Base-by-base conservation (phyloP, 2,113 vertebrate species). In the Australoheros scitulus region DNA sequence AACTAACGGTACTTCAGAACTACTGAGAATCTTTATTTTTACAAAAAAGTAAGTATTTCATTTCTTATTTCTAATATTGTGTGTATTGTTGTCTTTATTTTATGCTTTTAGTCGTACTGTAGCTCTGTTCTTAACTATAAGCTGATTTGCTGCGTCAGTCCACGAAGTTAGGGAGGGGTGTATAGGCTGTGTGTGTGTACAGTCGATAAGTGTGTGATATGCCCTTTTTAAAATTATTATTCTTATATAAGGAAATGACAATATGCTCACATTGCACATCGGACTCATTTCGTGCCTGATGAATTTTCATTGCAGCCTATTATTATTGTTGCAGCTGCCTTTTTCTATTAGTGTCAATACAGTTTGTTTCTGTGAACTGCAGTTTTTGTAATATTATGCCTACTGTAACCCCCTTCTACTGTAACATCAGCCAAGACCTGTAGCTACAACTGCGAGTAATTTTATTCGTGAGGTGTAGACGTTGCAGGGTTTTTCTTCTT, bases 101-200 rank as follows among this genome's bases (percentile, higher is more conserved):
- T 20, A 38, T 70, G 64, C n/a, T 63, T 41, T 56, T 38, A 77
- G 65, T 83, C 24, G 74, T 70, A 38, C 74, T 82, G 55, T 78
- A 58, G 75, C 68, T 84, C 24, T 88, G 18, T 78, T 87, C 43
- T 86, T 79, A 74, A 76, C 74, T 92, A 70, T 70, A 89, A 92
- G 91, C 87, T 93, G 92, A 94, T 93, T 91, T 95, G 92, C 94
- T 94, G 93, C 95, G 95, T 95, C 94, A 95, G 94, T 92, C 88
- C 76, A 83, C 81, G 87, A 89, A 92, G 85, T 93, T 92, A 83
- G 92, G 92, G 92, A 93, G 90, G 92, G 92, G 91, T 93, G 84
- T 81, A 76, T 34, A 55, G 24, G 24, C 17, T 70, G 59, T 52
- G 36, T 57, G 41, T 52, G 36, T 57, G 36, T 85, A 60, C 32